Percentiles rank a stretch among this genome's conserved stretches.
phyloP scores from a whole-genome alignment of 2,113 vertebrate genomes.

The Cranoglanis bouderius region DNA sequence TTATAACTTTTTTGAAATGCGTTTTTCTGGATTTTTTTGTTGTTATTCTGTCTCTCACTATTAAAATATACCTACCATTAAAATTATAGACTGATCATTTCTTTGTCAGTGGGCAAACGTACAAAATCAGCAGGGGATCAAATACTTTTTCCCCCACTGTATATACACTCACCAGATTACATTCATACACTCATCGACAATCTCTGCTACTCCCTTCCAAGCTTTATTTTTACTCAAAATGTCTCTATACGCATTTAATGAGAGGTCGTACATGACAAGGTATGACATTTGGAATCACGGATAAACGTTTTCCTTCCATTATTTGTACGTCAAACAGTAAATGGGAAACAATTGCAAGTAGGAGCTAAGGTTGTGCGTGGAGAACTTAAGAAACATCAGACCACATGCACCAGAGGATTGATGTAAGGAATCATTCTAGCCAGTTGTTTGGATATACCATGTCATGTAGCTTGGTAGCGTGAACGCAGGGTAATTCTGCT shows the following conservation, averaged over 20 bases:
- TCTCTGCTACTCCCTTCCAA: background rate
- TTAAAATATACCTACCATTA: too few species aligned
- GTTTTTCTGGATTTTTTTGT: too few species aligned
- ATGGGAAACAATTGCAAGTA: background rate
- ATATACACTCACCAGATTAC: background rate
- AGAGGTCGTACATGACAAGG: background rate
- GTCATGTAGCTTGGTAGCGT: conserved; percentile 4
- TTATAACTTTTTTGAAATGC: too few species aligned
- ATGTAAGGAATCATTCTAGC: background rate
- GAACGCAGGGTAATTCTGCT: background rate
- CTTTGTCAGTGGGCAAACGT: too few species aligned
- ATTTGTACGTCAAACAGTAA: background rate
- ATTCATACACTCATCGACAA: background rate
- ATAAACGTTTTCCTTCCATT: background rate
- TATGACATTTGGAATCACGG: background rate
- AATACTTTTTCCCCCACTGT: too few species aligned
- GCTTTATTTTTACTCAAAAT: background rate
- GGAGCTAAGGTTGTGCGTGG: background rate
- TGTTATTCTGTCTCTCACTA: too few species aligned
- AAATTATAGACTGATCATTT: too few species aligned
- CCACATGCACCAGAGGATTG: background rate
- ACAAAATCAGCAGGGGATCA: too few species aligned
- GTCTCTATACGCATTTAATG: background rate
- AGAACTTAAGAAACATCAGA: background rate
- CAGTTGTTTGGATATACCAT: background rate